A percentile compares a stretch with the other conserved stretches of the same genome.
These are phyloP conservation scores for Stenurella melanura DNA, from an alignment of 2,888 invertebrate species.

Conservation along the genomic window DNA sequence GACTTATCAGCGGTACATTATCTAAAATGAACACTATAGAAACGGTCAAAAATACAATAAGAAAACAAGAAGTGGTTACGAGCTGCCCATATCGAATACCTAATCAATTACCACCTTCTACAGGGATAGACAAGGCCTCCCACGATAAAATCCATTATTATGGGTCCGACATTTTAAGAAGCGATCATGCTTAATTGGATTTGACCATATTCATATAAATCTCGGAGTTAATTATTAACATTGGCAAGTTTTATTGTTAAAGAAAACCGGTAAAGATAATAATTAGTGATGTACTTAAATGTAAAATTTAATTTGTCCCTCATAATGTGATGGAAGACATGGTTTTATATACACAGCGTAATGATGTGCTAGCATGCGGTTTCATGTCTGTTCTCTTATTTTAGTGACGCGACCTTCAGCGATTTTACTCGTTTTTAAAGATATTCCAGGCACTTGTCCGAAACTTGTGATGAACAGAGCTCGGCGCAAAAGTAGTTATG, in stretches of 20 bases:
- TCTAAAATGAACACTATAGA: constrained; percentile 17
- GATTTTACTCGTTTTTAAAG: too few relatives aligned
- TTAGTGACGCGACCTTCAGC: too few relatives aligned
- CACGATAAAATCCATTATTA: not conserved
- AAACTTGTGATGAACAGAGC: too few relatives aligned
- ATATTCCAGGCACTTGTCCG: too few relatives aligned
- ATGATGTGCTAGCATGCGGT: too few relatives aligned
- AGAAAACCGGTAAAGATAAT: not conserved
- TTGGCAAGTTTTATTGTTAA: not conserved
- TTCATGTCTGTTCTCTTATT: too few relatives aligned
- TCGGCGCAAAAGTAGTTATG: too few relatives aligned
- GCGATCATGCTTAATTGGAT: not conserved
- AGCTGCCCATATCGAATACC: not conserved
- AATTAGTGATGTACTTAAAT: not conserved
- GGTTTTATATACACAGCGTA: too few relatives aligned
- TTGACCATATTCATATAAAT: constrained; percentile 6
- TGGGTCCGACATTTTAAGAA: not conserved
- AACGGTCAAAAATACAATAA: constrained; percentile 23
- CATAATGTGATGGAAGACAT: too few relatives aligned
- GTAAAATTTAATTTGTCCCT: not conserved
- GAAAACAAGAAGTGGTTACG: not conserved
- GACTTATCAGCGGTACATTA: constrained; percentile 23
- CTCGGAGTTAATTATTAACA: not conserved
- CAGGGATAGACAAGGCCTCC: not conserved
- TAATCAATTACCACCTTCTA: constrained; percentile 12